A percentile compares a stretch with the other conserved stretches of the same genome.
These are phyloP conservation scores for Drosophila vallismaia DNA, from an alignment of 2,888 invertebrate species.

Conservation along the genomic window DNA sequence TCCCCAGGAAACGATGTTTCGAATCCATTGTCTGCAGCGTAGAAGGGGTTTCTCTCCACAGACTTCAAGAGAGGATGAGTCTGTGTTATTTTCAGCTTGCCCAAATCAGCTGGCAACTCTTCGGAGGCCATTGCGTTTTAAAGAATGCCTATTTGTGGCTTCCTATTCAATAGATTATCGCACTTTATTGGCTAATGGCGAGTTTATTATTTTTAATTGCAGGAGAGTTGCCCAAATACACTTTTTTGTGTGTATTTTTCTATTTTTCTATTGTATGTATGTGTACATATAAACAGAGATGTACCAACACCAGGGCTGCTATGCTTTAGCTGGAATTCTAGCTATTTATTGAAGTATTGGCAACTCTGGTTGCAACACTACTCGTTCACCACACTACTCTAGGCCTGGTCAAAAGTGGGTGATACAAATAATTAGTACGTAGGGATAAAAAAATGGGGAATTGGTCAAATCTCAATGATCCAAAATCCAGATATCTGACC, in stretches of 20 bases:
- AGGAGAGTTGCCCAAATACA: conserved; percentile 4
- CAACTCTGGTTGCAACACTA: no score
- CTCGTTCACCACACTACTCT: no score
- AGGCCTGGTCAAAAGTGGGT: no score
- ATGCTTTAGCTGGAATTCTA: neutral
- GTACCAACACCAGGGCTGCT: conserved; percentile 8
- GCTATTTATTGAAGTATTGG: neutral
- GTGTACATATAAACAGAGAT: conserved; percentile 39
- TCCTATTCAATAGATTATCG: neutral
- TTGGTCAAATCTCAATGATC: no score
- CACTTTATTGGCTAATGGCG: neutral
- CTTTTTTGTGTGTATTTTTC: conserved; percentile 18
- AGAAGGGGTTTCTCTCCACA: conserved; percentile 78
- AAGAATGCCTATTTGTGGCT: neutral
- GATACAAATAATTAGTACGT: no score
- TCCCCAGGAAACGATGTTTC: conserved; percentile 14
- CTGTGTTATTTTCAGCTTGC: conserved; percentile 86
- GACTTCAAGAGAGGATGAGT: conserved; percentile 74
- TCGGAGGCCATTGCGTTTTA: conserved; percentile 81
- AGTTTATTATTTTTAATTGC: conserved; percentile 7
- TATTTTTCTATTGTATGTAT: conserved; percentile 40
- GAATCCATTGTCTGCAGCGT: conserved; percentile 41
- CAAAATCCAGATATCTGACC: no score
- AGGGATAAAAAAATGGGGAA: no score
- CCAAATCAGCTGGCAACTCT: conserved; percentile 85